Conservation (phyloP, 2,113 vertebrate genomes). For the Naja naja region DNA sequence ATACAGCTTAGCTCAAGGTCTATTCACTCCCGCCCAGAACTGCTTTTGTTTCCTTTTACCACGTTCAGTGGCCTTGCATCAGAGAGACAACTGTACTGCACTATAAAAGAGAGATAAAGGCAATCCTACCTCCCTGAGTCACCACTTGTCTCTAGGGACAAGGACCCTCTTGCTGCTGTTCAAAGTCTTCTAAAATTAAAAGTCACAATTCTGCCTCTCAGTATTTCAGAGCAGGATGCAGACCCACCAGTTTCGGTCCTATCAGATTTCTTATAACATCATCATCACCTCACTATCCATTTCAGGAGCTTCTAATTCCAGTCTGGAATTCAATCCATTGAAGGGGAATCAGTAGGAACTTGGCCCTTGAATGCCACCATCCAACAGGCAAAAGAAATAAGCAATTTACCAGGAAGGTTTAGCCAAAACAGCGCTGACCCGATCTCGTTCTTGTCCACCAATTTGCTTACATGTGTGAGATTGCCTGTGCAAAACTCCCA, state of each 20-base stretch:
- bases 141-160: slow-evolving; percentile 1
- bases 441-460: background rate
- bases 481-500: background rate
- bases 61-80: background rate
- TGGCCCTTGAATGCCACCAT: background rate
- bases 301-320: slow-evolving; percentile 6
- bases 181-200: slow-evolving; percentile 8
- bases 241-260: slow-evolving; percentile 46
- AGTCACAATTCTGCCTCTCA: slow-evolving; percentile 31
- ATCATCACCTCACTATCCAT: background rate
- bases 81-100: slow-evolving; percentile 14
- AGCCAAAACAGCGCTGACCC: slow-evolving; percentile 2
- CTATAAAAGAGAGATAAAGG: slow-evolving; percentile 18
- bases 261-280: rapidly evolving
- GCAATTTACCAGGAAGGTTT: background rate
- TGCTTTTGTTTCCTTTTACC: slow-evolving; percentile 15
- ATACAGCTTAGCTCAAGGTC: slow-evolving; percentile 1
- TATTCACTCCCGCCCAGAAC: slow-evolving; percentile 6
- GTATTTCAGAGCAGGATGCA: slow-evolving; percentile 18
- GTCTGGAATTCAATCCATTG: slow-evolving; percentile 26
- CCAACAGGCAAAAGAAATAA: background rate
- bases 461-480: rapidly evolving
- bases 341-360: slow-evolving; percentile 17
- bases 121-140: background rate
- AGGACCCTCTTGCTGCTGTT: background rate